phyloP scores from a whole-genome alignment of 2,888 invertebrate genomes.

The Orgyia antiqua region DNA sequence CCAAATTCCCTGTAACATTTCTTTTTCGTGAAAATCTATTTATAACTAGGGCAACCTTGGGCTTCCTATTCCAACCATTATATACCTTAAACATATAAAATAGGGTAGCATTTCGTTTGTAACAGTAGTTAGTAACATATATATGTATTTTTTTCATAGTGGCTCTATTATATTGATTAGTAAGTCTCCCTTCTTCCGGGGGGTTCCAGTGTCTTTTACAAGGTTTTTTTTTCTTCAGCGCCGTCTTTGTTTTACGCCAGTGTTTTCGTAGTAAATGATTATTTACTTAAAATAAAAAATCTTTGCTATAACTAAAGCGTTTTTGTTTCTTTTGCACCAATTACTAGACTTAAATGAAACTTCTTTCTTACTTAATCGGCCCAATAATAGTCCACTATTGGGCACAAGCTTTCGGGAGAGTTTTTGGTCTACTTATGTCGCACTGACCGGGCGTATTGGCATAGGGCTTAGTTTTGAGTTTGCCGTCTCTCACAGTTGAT shows the following conservation, averaged over 20 bases:
- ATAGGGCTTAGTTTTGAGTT: no score
- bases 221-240: constrained; percentile 50
- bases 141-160: constrained; percentile 71
- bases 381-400: no score
- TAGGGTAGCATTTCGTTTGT: constrained; percentile 29
- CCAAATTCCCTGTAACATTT: constrained; percentile 77
- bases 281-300: constrained; percentile 25
- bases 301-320: constrained; percentile 13
- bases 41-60: constrained; percentile 74
- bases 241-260: constrained; percentile 57
- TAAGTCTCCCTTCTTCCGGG: constrained; percentile 66
- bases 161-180: constrained; percentile 78
- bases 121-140: constrained; percentile 34
- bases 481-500: no score
- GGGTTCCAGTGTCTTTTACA: constrained; percentile 53
- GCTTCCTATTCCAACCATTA: constrained; percentile 28
- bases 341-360: no score
- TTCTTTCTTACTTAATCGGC: no score
- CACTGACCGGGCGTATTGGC: no score
- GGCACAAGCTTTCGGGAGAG: no score
- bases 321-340: no score
- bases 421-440: no score
- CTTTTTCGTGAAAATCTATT: constrained; percentile 79
- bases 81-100: constrained; percentile 31
- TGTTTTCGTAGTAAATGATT: constrained; percentile 36